Evolutionary conservation across 2,888 invertebrate species (phyloP), one percentile per base, ranked within the genome.

Genomic region (Hermaeophaga mercurialis): DNA sequence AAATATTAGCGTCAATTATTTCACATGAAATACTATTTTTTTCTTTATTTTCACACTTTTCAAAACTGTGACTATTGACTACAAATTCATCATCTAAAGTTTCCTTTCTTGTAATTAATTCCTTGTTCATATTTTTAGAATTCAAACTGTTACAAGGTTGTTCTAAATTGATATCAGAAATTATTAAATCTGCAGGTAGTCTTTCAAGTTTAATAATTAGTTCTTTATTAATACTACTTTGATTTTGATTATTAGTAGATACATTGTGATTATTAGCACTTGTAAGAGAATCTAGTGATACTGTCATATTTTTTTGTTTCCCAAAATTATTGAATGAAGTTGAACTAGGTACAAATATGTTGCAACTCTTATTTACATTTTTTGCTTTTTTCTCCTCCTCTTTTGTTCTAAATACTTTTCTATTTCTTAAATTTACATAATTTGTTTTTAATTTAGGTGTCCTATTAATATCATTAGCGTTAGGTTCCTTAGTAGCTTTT

Each of bases 391-490:
- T n/a, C 3, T 41, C 14, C 4, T 38, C 43, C 34, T 17, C 12
- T 3, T 14, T 19, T 15, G 45, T 11, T 54, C 48, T 57, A 31
- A 28, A 44, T 38, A 55, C 24, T 19, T 53, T 52, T 46, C 60
- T 47, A 2, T 26, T 54, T 33, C 60, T 47, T 11, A 61, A 44
- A 18, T 54, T 58, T 26, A 56, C 43, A 24, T 38, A 58, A 47
- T 24, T 56, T 19, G 47, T 22, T 12, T 22, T 6, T 5, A 6
- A 22, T 3, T 22, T 6, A 22, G 22, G 3, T 6, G 6, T 22
- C 3, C 6, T 22, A 5, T 22, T 22, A 22, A 22, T 5, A 5
- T 22, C 22, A 22, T 12, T 31, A 31, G n/a, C 12, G 1, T 1
- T 4, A 11, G 31, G 2, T 3, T 31, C 12, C 2, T 31, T 31